These are phyloP conservation scores for Eupelmus urozonus DNA, from an alignment of 2,888 invertebrate genomes.

Conservation along the genomic window DNA sequence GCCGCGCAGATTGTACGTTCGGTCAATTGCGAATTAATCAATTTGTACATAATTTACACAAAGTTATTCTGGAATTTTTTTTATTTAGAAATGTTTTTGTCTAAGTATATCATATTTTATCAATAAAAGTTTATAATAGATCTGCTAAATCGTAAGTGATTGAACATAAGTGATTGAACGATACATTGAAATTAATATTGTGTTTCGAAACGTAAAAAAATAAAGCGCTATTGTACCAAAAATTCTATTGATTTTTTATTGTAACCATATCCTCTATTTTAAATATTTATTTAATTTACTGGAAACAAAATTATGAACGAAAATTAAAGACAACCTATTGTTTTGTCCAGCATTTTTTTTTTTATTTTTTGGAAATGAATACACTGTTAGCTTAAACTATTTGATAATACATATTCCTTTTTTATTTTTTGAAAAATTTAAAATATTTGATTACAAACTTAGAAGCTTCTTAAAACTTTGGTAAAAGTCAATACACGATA, in stretches of 20 bases:
- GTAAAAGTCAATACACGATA: constrained; percentile 43
- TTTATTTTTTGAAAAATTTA: constrained; percentile 39
- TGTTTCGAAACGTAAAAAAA: constrained; percentile 56
- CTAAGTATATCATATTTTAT: constrained; percentile 59
- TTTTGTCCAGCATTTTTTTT: constrained; percentile 56
- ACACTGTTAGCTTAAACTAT: constrained; percentile 47
- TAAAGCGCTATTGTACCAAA: constrained; percentile 61
- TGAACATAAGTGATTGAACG: constrained; percentile 49
- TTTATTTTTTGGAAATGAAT: constrained; percentile 23
- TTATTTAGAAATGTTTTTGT: constrained; percentile 55
- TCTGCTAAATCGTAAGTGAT: constrained; percentile 49
- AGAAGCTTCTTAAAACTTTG: constrained; percentile 54
- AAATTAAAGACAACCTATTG: constrained; percentile 31
- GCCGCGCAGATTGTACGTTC: constrained; percentile 40
- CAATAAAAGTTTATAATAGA: constrained; percentile 57
- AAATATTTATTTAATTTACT: too few species aligned
- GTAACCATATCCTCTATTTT: constrained; percentile 34
- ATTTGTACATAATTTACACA: constrained; percentile 59
- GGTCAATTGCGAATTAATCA: constrained; percentile 56
- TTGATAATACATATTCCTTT: constrained; percentile 47
- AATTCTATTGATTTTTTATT: constrained; percentile 33
- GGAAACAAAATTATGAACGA: constrained; percentile 21
- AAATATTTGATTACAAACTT: constrained; percentile 53
- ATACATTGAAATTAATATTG: constrained; percentile 55
- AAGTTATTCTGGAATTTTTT: constrained; percentile 57